A percentile compares a stretch with the other conserved stretches of the same genome.
Conservation (phyloP, 2,797 vertebrate species). For the Spinibarbus caldwelli region DNA sequence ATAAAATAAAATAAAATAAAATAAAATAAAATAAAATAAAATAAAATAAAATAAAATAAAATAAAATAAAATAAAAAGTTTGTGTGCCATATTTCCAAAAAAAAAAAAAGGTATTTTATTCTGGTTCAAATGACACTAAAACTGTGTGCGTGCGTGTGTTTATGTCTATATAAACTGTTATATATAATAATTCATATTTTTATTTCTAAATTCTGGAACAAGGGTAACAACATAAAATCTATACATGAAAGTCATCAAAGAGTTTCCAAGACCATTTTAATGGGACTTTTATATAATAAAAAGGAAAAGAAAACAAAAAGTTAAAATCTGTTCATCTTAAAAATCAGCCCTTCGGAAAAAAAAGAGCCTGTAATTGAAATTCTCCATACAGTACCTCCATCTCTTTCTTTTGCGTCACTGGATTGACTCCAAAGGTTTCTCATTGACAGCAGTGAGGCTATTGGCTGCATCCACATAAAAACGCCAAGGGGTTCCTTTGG, state of each 20-base stretch:
- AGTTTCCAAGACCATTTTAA: neutral
- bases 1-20: too few species aligned
- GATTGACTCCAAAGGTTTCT: conserved; percentile 24
- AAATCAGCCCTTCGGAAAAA: neutral
- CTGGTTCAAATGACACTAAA: too few species aligned
- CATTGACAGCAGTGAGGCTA: conserved; percentile 19
- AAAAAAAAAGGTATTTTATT: too few species aligned
- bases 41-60: too few species aligned
- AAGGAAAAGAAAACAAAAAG: neutral
- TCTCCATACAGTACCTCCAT: neutral
- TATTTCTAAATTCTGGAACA: neutral
- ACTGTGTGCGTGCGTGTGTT: too few species aligned
- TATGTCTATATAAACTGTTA: too few species aligned
- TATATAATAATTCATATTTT: too few species aligned
- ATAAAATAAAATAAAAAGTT: too few species aligned
- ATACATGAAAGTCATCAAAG: neutral
- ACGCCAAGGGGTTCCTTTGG: conserved; percentile 21
- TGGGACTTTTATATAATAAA: neutral
- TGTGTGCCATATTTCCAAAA: too few species aligned
- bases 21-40: too few species aligned
- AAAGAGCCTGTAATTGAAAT: neutral
- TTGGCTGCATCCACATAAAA: conserved; percentile 13
- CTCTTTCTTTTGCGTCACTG: neutral
- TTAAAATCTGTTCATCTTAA: too few species aligned
- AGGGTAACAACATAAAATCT: neutral